Base-by-base conservation (phyloP, 2,888 invertebrate species). In the Trachelus troglodyta region DNA sequence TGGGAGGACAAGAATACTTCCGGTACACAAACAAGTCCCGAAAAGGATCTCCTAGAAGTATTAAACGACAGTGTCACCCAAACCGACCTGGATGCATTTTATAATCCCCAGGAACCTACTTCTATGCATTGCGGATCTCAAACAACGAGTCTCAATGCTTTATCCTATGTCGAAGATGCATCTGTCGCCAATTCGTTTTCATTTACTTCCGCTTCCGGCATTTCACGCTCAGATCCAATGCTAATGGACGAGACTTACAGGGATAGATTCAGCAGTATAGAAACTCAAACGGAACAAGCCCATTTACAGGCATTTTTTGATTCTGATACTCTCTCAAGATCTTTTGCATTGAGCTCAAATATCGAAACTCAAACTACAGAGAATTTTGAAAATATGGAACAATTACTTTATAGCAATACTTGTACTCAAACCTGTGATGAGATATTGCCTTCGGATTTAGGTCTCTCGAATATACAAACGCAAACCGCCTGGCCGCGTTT, bases 301-400 rank as follows among this genome's bases (percentile, higher is more conserved):
- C 88, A 85, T 77, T 88, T 88, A 6, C 85, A 85, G 76, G 82
- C 88, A 15, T 87, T 90, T 74, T 90, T 91, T 74, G 90, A 91
- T 76, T 81, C 89, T 0, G 90, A 90, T 77, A 81, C 87, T 12
- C 76, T 89, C 34, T 85, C 85, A 0, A 82, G 86, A 75, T 86
- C 87, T 12, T 90, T 90, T 73, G 92, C 92, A 79, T 90, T 92
- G 35, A 92, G 93, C 79, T 93, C 94, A 78, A 93, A 93, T 81
- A 93, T 91, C 79, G 94, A 95, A 88, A 95, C 94, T 0, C 95
- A 95, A 88, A 95, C 94, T 0, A 93, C 93, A 1, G 91, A 92
- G 77, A 90, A 91, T 81, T 88, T 91, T 68, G 87, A 90, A 31
- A 87, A 90, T 69, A 89, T 92, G 77, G 92, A 92, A 82, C 91